Evolutionary conservation across 2,113 vertebrate genomes (phyloP), one percentile per base, ranked within the genome.

Genomic region (Oryzias woworae): DNA sequence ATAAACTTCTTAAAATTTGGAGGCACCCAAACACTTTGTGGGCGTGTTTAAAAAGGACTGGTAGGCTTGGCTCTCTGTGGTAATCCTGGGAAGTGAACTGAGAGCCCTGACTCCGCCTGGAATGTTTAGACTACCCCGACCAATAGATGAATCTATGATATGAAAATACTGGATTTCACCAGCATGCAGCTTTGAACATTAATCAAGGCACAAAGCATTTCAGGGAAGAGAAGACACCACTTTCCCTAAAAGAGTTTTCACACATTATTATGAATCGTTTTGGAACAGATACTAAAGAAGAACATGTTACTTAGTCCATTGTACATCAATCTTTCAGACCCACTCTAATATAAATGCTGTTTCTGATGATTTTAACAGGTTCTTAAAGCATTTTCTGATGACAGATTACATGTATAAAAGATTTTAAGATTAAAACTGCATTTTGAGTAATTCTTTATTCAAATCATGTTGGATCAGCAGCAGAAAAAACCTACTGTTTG

Each of bases 111-210:
- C 79, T 80, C 87, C 81, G 57, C 65, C 67, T 78, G 88, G 88
- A 91, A 90, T 91, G 89, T 89, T 90, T 88, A 70, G 54, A 80
- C 76, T 80, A 75, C 70, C 61, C 68, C 22, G 79, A 78, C 75
- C 78, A 77, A 69, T 36, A 74, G 69, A 77, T n/a, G 12, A 61
- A 71, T 61, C 23, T 77, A 18, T 45, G 56, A 75, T 55, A 45
- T 16, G 69, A 28, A 71, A 78, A 75, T 28, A 42, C 15, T 41
- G 47, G 68, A 62, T 69, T 78, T 59, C 53, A 64, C 62, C 63
- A 73, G 68, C 64, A 64, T 56, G 62, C 64, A 58, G 43, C 55
- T 77, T 73, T 75, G 69, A 84, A 79, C 77, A 59, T 82, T 54
- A 69, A 48, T 58, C 66, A 57, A 47, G 13, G 45, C 23, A 2